These are phyloP conservation scores for Phalanger gymnotis DNA, from an alignment of 2,797 vertebrate genomes.

Conservation along the genomic window DNA sequence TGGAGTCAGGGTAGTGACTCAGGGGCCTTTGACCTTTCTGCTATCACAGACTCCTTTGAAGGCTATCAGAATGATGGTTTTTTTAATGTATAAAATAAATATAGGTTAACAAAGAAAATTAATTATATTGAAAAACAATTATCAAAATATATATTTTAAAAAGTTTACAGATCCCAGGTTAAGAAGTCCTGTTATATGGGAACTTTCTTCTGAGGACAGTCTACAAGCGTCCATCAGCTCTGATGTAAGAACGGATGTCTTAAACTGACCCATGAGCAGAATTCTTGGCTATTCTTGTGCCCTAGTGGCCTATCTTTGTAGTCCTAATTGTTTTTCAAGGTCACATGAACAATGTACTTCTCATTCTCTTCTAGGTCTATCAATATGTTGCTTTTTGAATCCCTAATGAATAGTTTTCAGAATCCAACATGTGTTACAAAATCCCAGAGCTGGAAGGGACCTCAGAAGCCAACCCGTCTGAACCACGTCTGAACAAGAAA, in stretches of 20 bases:
- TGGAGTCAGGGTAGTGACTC: neutral
- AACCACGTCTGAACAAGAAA: neutral
- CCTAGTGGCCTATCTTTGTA: neutral
- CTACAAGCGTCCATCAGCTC: neutral
- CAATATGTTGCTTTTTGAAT: neutral
- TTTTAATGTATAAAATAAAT: neutral
- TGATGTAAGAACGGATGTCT: neutral
- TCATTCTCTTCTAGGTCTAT: neutral
- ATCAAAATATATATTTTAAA: neutral
- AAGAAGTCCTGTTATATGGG: neutral
- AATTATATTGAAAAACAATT: neutral
- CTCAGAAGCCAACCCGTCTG: neutral
- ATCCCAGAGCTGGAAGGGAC: neutral
- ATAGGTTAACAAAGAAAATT: neutral
- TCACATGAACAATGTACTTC: neutral
- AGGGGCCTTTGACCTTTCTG: neutral
- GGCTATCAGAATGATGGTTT: neutral
- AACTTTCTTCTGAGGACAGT: neutral
- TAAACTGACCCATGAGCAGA: neutral
- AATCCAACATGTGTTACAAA: neutral
- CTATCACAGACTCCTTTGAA: neutral
- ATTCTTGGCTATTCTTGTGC: neutral
- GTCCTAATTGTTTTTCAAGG: neutral
- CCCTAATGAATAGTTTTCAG: neutral
- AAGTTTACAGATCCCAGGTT: neutral